These are phyloP conservation scores for Gallirallus australis DNA, from an alignment of 2,797 vertebrate genomes.

Conservation along the genomic window DNA sequence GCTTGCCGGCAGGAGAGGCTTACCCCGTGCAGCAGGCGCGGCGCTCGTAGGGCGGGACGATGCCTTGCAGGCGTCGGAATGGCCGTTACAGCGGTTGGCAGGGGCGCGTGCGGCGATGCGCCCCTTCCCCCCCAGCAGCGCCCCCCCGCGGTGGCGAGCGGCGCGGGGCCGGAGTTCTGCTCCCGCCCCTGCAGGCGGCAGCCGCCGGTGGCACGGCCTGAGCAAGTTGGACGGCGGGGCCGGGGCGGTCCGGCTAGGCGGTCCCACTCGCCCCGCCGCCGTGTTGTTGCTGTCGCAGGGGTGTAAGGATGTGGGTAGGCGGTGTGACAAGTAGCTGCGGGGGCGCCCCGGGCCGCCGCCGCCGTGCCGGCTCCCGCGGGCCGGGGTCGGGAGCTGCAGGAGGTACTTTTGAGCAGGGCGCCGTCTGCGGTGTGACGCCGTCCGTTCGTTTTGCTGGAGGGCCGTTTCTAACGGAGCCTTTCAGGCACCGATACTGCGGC, in stretches of 20 bases:
- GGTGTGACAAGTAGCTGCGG: background rate
- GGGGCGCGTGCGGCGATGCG: too few species aligned
- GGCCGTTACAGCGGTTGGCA: background rate
- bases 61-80: background rate
- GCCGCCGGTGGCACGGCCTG: background rate
- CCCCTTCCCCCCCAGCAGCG: background rate
- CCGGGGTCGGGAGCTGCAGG: background rate
- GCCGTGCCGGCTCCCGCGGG: too few species aligned
- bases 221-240: too few species aligned
- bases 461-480: too few species aligned
- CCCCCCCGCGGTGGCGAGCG: too few species aligned
- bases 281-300: fast-evolving
- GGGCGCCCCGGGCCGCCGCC: too few species aligned
- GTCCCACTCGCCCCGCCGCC: background rate
- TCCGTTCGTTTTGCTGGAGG: too few species aligned
- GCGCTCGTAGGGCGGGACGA: background rate
- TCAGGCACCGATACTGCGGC: too few species aligned
- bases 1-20: background rate
- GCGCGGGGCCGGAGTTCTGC: background rate
- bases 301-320: fast-evolving
- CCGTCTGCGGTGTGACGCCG: too few species aligned
- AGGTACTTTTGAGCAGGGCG: too few species aligned
- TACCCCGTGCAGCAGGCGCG: background rate
- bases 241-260: too few species aligned
- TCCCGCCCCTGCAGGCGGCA: too few species aligned